Base-by-base conservation (phyloP, 2,113 vertebrate genomes). In the Nyctereutes procyonoides region DNA sequence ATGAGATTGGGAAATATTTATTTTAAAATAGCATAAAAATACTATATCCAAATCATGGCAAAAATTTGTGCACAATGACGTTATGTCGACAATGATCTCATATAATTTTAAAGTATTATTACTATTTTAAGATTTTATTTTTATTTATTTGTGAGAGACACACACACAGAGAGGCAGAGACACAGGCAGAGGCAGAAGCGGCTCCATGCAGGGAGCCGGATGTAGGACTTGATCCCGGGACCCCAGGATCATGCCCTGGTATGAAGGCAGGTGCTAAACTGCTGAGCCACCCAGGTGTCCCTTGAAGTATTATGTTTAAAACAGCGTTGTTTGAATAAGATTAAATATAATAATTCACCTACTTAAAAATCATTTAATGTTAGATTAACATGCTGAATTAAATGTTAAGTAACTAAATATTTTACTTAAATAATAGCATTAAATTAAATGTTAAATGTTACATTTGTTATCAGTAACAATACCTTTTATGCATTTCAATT, bases 361-460 rank as follows among this genome's bases (percentile, higher is more conserved):
- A 30, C 48, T 94, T 62, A 56, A 58, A 96, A 76, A 93, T 53
- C 95, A 24, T 77, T 65, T 90, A 87, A 92, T 79, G 26, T 93
- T 95, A 95, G 88, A 74, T 38, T 90, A 71, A 73, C 12, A 91
- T 65, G 63, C 32, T 65, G 85, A 88, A 63, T 65, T 80, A 88
- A 88, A 97, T 82, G 20, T 93, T 65, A 95, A 69, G 60, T 85
- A 71, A 60, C 20, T 71, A 77, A 83, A 71, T 11, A 77, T 51
- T 96, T 93, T 76, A 88, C 11, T 73, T 74, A 86, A 90, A 38
- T 85, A 90, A 51, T 8, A 79, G 38, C 17, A 85, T 60, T 55
- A 92, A 93, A 94, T 87, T 62, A 89, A 60, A 69, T n/a, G 16
- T 76, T 88, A 80, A 82, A 77, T 83, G 60, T 77, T 86, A 86